These are phyloP conservation scores for Megalopta genalis DNA, from an alignment of 1,140 invertebrate genomes.

Conservation along the genomic window DNA sequence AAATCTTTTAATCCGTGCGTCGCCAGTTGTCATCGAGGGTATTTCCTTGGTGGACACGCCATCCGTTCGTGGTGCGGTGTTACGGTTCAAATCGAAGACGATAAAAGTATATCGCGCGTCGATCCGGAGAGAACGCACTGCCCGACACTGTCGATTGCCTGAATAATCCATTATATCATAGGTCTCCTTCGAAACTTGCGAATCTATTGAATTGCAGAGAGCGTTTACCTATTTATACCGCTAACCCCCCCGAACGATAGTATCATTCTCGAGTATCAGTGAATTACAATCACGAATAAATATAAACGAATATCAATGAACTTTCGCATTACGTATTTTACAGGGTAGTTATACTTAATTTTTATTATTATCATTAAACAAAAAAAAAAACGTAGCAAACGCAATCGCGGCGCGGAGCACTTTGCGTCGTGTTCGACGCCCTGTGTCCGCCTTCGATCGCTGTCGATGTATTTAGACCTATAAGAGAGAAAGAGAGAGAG, in stretches of 20 bases:
- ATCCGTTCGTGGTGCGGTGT: background rate
- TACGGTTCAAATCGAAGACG: slow-evolving; percentile 3
- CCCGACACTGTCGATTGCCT: slow-evolving; percentile 46
- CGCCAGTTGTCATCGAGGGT: slow-evolving; percentile 9
- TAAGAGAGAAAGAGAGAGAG: too few species aligned
- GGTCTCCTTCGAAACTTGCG: slow-evolving; percentile 52
- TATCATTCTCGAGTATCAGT: slow-evolving; percentile 65
- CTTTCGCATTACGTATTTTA: slow-evolving; percentile 74
- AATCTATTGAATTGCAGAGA: slow-evolving; percentile 51
- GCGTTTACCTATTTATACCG: slow-evolving; percentile 68
- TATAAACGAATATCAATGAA: slow-evolving; percentile 69
- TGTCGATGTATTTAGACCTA: slow-evolving; percentile 77
- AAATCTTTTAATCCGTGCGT: slow-evolving; percentile 21
- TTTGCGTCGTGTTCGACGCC: slow-evolving; percentile 13
- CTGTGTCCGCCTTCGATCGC: slow-evolving; percentile 16
- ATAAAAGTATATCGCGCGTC: slow-evolving; percentile 29
- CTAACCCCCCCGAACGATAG: slow-evolving; percentile 67
- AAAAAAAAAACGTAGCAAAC: slow-evolving; percentile 61
- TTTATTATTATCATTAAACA: slow-evolving; percentile 65
- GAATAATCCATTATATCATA: slow-evolving; percentile 37
- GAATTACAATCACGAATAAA: slow-evolving; percentile 64
- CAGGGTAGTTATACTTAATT: slow-evolving; percentile 75
- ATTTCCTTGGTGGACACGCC: slow-evolving; percentile 23
- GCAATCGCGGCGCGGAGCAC: slow-evolving; percentile 53
- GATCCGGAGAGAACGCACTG: slow-evolving; percentile 35